phyloP scores from a whole-genome alignment of 2,113 vertebrate genomes.

The Blennius ocellaris region DNA sequence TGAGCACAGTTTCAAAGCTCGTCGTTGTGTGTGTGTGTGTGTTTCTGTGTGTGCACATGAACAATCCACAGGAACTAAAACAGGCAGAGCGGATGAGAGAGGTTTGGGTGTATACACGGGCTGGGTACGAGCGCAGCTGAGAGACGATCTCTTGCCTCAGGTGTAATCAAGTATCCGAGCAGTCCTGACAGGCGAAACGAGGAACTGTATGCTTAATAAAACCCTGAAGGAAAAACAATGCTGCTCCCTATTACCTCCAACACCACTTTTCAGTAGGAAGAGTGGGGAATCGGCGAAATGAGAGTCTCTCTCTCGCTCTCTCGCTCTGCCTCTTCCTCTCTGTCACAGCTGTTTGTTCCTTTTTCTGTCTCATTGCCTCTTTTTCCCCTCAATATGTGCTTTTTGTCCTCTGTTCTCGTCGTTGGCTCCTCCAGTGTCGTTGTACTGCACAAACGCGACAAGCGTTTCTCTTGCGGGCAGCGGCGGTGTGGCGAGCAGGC shows the following conservation, averaged over 20 bases:
- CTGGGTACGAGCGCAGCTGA: conserved; percentile 17
- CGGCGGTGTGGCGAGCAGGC: conserved; percentile 26
- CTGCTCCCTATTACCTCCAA: conserved; percentile 37
- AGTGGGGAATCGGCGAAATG: conserved; percentile 32
- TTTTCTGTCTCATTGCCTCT: conserved; percentile 8
- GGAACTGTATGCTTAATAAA: conserved; percentile 55
- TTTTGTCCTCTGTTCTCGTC: conserved; percentile 2
- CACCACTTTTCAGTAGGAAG: conserved; percentile 21
- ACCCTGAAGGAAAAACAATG: conserved; percentile 55
- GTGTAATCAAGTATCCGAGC: conserved; percentile 48
- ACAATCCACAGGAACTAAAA: conserved; percentile 29
- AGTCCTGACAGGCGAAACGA: conserved; percentile 54
- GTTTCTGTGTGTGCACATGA: conserved; percentile 24
- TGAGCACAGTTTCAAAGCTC: conserved; percentile 35
- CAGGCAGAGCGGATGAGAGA: conserved; percentile 33
- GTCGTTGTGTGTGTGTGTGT: neutral
- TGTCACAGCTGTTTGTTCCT: conserved; percentile 12
- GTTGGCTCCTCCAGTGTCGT: conserved; percentile 6
- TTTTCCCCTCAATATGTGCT: neutral
- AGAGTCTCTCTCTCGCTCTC: neutral
- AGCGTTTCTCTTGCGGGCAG: conserved; percentile 53
- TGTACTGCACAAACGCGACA: conserved; percentile 20
- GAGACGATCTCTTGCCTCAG: conserved; percentile 28
- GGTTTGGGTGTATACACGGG: conserved; percentile 5
- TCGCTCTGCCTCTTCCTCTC: neutral